Evolutionary conservation across 2,888 invertebrate species (phyloP), one percentile per base, ranked within the genome.

Genomic region (Dendrolimus houi): DNA sequence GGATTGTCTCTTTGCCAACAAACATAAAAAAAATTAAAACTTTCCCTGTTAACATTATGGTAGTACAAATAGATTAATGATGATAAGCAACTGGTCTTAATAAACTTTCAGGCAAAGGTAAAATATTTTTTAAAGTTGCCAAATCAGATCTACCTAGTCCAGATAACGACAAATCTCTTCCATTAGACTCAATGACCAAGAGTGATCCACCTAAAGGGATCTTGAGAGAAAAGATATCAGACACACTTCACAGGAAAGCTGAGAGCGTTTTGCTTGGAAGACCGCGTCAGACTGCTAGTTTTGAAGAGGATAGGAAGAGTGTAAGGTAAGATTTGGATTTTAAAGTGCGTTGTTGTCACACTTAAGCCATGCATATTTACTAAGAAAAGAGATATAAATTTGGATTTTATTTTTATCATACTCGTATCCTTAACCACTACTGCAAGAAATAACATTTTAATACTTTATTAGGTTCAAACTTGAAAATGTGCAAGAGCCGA

Each of bases 251-350:
- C 41, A 78, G 76, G 60, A 88, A 77, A 57, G 68, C 74, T 0
- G 85, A 87, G n/a, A 79, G 65, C 55, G 62, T 75, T 1, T 63
- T 77, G 0, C 61, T 79, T 40, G 81, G 85, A 0, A 77, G 74
- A 57, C 69, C 75, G 2, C 82, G 74, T 55, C 79, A 85, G 57
- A 73, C 80, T 54, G 69, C 87, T 53, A 84, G 92, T 65, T 91
- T 92, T 60, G 96, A 96, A 60, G 96, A 95, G 52, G 94, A 96
- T 59, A 93, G 93, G 60, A 96, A 96, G 74, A 95, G 94, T 74
- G 96, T 96, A 0, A 81, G 91, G 91, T 90, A 62, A 62, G 63
- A 29, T 6, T 29, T 29, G 29, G 29, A 29, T 29, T 29, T 29
- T 29, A 29, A 29, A 29, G 29, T 3, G 29, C 2, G 2, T 29